Evolutionary conservation across 2,113 vertebrate genomes (phyloP), one percentile per base, ranked within the genome.

Genomic region (Lichenostomus cassidix): DNA sequence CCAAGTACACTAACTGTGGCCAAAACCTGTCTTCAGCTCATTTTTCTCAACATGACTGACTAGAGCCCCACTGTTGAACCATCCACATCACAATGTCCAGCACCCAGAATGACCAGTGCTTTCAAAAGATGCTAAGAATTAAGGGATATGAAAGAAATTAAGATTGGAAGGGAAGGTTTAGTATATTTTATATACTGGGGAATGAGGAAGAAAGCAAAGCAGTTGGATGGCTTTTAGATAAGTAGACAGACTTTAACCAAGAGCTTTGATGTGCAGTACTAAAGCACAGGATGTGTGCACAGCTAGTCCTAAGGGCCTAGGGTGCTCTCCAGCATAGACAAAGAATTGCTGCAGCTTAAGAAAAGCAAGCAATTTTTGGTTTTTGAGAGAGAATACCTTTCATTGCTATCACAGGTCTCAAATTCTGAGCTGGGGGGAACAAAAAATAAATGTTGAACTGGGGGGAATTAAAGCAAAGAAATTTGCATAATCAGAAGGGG

Each of bases 351-450:
- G 16, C 7, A 56, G 46, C 31, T 82, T 13, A 64, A 71, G 49
- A 62, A n/a, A 25, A 21, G 1, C 14, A 68, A 56, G 2, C 0
- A 2, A 22, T 69, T 79, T 27, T 31, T 5, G 0, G 0, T 3
- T 21, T 67, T 69, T 47, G 12, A 60, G 44, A 31, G 10, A 49
- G 3, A 74, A 65, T 35, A 33, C 7, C 3, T 2, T 31, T 24
- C 15, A 10, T 19, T 71, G 11, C 53, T 88, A 50, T 42, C 10
- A 37, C 11, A 67, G 20, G 7, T 46, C 33, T 64, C 53, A 79
- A 14, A 71, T 68, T 55, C 33, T 92, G 56, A 78, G 21, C 47
- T 31, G 20, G 39, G 39, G 39, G 39, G 39, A 39, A 39, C 11
- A 39, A 39, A 39, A 39, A 39, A 39, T 37, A 92, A 89, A 59